Evolutionary conservation across 2,797 vertebrate species (phyloP).

Genomic region (Tenualosa ilisha): DNA sequence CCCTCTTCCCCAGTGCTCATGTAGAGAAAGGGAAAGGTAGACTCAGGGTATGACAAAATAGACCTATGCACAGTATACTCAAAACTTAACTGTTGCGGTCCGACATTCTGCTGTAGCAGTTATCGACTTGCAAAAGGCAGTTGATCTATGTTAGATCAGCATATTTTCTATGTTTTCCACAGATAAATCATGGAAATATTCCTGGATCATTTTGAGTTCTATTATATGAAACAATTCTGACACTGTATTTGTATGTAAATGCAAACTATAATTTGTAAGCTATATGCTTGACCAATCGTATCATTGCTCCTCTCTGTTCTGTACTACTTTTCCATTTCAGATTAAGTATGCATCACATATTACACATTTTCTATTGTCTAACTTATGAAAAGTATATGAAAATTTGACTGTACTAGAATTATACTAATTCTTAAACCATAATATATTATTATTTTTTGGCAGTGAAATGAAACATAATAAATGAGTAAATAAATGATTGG

Average conservation of each 20-base stretch:
- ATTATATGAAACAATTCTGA: neutral
- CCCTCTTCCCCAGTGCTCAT: neutral
- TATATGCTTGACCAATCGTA: conserved; percentile 15
- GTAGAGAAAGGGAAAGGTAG: neutral
- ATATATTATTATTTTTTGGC: neutral
- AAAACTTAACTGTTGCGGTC: neutral
- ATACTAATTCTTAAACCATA: neutral
- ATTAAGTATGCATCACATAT: neutral
- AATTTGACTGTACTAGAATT: neutral
- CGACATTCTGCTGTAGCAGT: conserved; percentile 48
- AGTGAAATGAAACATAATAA: neutral
- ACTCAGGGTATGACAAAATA: neutral
- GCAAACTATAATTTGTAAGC: neutral
- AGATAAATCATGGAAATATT: conserved; percentile 1
- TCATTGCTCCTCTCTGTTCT: neutral
- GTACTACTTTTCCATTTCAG: neutral
- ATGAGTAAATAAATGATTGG: neutral
- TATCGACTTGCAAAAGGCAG: conserved; percentile 39
- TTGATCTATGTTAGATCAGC: conserved; percentile 73
- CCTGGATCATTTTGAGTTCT: neutral
- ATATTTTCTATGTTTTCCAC: conserved; percentile 46
- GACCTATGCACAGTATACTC: neutral
- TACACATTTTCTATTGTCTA: neutral
- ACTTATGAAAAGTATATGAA: neutral
- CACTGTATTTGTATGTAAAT: neutral